Conservation (phyloP, 2,113 vertebrate genomes). For the Pteropus alecto region DNA sequence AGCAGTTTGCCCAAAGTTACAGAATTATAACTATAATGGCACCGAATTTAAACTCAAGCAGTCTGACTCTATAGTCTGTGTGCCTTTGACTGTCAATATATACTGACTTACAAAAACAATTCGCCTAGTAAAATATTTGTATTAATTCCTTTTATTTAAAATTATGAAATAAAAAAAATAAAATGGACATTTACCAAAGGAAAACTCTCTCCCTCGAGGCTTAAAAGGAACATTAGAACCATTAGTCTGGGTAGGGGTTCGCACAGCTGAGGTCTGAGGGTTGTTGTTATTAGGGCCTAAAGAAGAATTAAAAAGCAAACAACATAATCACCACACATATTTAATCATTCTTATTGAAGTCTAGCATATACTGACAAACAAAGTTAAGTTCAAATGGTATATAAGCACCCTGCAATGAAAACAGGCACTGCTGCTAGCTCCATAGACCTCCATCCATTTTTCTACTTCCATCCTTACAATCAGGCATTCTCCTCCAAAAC, state of each 20-base stretch:
- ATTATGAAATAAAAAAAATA: background rate
- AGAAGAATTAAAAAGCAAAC: background rate
- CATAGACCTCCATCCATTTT: background rate
- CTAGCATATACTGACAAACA: background rate
- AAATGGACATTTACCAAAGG: conserved; percentile 82
- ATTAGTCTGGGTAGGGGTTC: conserved; percentile 78
- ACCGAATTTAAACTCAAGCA: background rate
- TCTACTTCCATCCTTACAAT: background rate
- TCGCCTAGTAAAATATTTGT: background rate
- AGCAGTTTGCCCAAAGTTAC: background rate
- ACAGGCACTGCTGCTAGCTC: accelerated
- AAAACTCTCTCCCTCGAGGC: conserved; percentile 84
- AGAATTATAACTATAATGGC: background rate
- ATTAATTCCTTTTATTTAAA: background rate
- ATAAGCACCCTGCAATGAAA: background rate
- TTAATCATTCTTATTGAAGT: background rate
- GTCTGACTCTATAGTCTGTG: background rate
- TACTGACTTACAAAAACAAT: background rate
- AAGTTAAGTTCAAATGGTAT: accelerated
- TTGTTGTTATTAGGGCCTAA: conserved; percentile 79
- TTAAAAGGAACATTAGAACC: conserved; percentile 76
- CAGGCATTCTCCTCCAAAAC: background rate
- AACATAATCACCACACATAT: background rate
- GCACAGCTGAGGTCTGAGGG: conserved; percentile 60
- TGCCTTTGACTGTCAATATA: background rate